Conservation (phyloP, 2,888 invertebrate genomes). For the Drosophila leonis region DNA sequence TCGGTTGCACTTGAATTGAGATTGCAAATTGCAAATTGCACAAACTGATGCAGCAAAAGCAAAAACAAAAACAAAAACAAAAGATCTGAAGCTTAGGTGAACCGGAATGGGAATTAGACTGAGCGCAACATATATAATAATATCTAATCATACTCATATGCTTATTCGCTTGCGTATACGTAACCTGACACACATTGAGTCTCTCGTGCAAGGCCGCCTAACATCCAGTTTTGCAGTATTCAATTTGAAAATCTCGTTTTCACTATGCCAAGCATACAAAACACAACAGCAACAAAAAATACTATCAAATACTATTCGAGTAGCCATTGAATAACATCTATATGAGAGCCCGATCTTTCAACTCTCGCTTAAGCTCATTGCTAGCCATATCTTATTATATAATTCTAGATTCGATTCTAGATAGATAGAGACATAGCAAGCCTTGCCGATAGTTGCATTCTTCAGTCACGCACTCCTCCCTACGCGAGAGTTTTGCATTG, state of each 20-base stretch:
- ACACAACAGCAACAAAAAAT: background rate
- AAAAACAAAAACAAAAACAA: constrained; percentile 7
- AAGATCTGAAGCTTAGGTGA: constrained; percentile 7
- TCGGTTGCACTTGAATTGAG: constrained; percentile 54
- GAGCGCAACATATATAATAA: constrained; percentile 37
- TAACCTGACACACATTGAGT: constrained; percentile 40
- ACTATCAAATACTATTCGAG: background rate
- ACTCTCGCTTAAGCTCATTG: background rate
- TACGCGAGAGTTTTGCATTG: background rate
- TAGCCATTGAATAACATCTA: background rate
- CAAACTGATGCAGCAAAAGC: constrained; percentile 14
- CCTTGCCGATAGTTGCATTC: too few relatives aligned
- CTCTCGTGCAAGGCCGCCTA: background rate
- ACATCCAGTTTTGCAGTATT: constrained; percentile 5
- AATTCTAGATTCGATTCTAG: background rate
- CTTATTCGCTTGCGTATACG: constrained; percentile 32
- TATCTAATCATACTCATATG: constrained; percentile 24
- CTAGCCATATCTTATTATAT: background rate
- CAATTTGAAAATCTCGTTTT: constrained; percentile 9
- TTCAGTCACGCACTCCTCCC: background rate
- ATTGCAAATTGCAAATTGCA: constrained; percentile 27
- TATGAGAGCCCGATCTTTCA: background rate
- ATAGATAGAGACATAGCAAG: background rate
- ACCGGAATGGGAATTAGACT: constrained; percentile 26
- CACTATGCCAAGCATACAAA: background rate